Conservation (phyloP, 2,888 invertebrate genomes). For the Agrotis ipsilon region DNA sequence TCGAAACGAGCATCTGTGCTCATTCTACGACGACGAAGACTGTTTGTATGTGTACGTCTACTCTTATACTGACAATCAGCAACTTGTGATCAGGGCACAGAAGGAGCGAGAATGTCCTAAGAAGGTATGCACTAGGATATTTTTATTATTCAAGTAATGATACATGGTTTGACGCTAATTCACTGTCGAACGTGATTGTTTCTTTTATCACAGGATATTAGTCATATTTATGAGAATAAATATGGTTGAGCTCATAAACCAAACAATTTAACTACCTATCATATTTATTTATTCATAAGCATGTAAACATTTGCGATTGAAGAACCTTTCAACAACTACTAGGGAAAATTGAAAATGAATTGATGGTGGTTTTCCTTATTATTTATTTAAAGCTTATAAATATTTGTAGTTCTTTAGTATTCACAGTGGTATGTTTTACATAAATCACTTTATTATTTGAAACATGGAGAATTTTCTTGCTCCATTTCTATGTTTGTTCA, state of each 20-base stretch:
- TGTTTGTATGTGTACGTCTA: constrained; percentile 98
- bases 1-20: constrained; percentile 95
- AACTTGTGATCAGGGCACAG: constrained; percentile 94
- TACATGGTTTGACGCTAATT: constrained; percentile 6
- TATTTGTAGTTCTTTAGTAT: not conserved
- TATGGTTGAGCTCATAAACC: not conserved
- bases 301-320: constrained; percentile 2
- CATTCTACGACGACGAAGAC: constrained; percentile 96
- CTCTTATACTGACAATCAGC: constrained; percentile 93
- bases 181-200: not conserved
- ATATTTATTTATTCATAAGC: constrained; percentile 1
- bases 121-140: constrained; percentile 85
- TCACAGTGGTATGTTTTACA: not conserved
- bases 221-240: constrained; percentile 16
- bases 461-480: too few species aligned
- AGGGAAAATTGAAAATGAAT: not conserved
- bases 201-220: constrained; percentile 26
- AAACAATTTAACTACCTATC: not conserved
- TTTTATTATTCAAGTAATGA: not conserved
- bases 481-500: too few species aligned
- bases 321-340: not conserved
- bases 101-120: constrained; percentile 96
- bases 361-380: too few species aligned
- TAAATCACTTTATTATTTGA: not conserved
- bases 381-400: not conserved